phyloP scores from a whole-genome alignment of 1,140 invertebrate species.

The Lutraria rhynchaena region DNA sequence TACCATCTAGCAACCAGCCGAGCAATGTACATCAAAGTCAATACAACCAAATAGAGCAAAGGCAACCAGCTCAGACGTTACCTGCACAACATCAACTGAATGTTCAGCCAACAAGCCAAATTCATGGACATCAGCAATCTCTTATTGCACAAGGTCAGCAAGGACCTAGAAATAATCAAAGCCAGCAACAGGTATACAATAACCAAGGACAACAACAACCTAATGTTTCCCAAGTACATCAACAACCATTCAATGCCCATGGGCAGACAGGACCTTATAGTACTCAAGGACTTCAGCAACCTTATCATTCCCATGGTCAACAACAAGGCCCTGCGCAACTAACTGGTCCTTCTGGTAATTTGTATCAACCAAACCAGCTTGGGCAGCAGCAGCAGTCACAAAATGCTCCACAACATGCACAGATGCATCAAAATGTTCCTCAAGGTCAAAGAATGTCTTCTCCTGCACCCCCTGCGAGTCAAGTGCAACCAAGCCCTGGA shows the following conservation, averaged over 20 bases:
- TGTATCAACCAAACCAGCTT: slow-evolving; percentile 7
- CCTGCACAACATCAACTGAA: slow-evolving; percentile 33
- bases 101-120: background rate
- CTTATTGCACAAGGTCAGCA: slow-evolving; percentile 20
- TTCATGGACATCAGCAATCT: slow-evolving; percentile 12
- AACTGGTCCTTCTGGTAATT: background rate
- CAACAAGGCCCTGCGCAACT: slow-evolving; percentile 4
- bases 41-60: background rate
- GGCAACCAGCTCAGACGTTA: slow-evolving; percentile 40
- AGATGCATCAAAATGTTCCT: slow-evolving; percentile 20
- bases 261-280: no score
- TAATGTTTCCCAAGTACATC: no score
- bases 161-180: no score
- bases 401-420: slow-evolving; percentile 48
- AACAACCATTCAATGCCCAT: no score
- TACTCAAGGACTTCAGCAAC: slow-evolving; percentile 14
- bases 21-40: background rate
- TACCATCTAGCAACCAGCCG: background rate
- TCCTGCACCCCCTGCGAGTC: background rate
- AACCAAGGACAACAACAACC: no score
- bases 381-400: slow-evolving; percentile 38
- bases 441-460: background rate
- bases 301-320: slow-evolving; percentile 11
- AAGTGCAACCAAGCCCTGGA: background rate
- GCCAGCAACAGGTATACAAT: no score